Conservation (phyloP, 2,797 vertebrate species). For the Coracias cyanogaster region DNA sequence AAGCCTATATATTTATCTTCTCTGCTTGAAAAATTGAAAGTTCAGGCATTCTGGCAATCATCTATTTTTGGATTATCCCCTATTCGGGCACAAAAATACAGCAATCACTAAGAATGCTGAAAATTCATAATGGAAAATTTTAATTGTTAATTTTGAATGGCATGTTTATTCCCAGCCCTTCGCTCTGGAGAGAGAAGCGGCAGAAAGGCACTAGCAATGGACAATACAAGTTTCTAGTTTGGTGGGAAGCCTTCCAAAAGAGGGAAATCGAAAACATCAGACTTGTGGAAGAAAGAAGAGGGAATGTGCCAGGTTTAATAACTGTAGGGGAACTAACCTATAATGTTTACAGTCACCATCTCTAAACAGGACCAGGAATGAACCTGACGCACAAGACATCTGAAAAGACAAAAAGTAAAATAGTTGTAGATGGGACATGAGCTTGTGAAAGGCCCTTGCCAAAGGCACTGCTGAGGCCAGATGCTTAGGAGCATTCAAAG, state of each 20-base stretch:
- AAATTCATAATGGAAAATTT: neutral
- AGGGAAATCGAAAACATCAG: neutral
- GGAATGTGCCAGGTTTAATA: neutral
- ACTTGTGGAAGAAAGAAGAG: neutral
- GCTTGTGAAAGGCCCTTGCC: neutral
- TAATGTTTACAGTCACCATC: neutral
- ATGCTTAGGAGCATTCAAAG: neutral
- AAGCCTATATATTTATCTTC: neutral
- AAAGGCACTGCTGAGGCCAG: neutral
- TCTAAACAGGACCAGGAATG: neutral
- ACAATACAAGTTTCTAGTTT: neutral
- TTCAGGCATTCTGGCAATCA: neutral
- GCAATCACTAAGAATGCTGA: neutral
- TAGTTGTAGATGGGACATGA: neutral
- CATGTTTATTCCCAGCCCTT: neutral
- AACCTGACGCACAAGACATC: neutral
- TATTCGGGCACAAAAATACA: neutral
- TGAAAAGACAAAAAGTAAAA: neutral
- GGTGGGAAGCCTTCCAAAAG: neutral
- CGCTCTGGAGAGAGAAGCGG: neutral
- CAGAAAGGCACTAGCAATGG: neutral
- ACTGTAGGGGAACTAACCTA: neutral
- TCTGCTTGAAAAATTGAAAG: neutral
- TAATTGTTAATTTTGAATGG: neutral
- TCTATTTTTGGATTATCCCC: slow-evolving; percentile 6